phyloP scores from a whole-genome alignment of 2,888 invertebrate species.

The Drosophila mimica region DNA sequence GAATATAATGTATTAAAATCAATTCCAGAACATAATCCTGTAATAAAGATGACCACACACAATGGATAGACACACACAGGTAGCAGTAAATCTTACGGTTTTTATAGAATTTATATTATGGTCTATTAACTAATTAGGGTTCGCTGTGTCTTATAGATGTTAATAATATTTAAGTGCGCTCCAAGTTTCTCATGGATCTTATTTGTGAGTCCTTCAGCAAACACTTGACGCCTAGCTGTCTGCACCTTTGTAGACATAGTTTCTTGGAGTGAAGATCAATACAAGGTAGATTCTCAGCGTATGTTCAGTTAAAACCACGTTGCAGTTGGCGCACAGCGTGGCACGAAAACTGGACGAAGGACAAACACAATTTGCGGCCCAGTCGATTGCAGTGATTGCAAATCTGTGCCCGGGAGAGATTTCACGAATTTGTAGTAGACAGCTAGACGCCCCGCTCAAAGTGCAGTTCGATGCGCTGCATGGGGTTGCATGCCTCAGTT shows the following conservation, averaged over 20 bases:
- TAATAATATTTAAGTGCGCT: constrained; percentile 6
- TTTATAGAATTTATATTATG: constrained; percentile 67
- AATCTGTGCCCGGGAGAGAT: constrained; percentile 28
- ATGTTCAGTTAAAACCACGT: neutral
- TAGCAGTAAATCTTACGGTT: constrained; percentile 38
- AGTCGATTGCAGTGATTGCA: constrained; percentile 18
- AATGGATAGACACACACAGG: constrained; percentile 36
- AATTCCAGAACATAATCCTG: constrained; percentile 44
- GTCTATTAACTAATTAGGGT: constrained; percentile 73
- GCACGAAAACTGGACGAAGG: constrained; percentile 42
- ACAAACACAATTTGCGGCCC: constrained; percentile 48
- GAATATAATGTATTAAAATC: constrained; percentile 38
- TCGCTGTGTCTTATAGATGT: constrained; percentile 12
- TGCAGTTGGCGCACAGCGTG: constrained; percentile 32
- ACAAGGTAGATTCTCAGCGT: constrained; percentile 14
- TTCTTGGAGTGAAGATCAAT: neutral
- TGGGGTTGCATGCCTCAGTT: constrained; percentile 37
- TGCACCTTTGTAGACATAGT: constrained; percentile 21
- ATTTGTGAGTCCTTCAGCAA: neutral
- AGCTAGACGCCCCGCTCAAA: constrained; percentile 64
- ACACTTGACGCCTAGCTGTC: constrained; percentile 62
- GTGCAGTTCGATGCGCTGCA: constrained; percentile 46
- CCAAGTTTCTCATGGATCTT: constrained; percentile 5
- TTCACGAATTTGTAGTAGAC: constrained; percentile 51
- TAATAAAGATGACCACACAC: constrained; percentile 49